Evolutionary conservation across 2,888 invertebrate genomes (phyloP), one percentile per base, ranked within the genome.

Genomic region (Acronicta leporina): DNA sequence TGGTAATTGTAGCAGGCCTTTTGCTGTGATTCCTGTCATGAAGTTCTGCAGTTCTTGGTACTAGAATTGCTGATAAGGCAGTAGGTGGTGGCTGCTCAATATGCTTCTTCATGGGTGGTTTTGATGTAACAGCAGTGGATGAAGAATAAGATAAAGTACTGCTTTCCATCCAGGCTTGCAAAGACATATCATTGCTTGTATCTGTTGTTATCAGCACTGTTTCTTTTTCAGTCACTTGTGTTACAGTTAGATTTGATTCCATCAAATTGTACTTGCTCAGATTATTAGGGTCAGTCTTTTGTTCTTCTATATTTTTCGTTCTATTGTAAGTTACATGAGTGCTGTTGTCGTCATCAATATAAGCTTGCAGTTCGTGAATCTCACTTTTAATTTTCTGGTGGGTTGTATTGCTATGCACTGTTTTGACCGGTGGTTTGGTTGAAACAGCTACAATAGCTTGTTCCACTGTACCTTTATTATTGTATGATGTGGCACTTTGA

Each of bases 51-150:
- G 82, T 86, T 14, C 95, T 96, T 35, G 96, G 96, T 48, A 95
- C 90, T 47, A 96, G 83, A 30, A 96, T 89, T 20, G 96, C 95
- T 25, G 96, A 96, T 16, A 96, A 85, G 20, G 96, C 95, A 79
- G 95, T 93, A 46, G 94, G 89, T 67, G 83, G 89, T 58, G 83
- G 88, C 67, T 76, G 85, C 40, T 91, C 90, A 66, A 89, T 82
- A 67, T 89, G 87, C 68, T 91, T 90, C 61, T 87, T 90, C 42
- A 84, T 86, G 57, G 85, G 83, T 63, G 88, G 85, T 65, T 88
- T 91, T 42, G 87, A 77, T 55, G 88, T 88, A 5, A 87, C 77
- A 51, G 82, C 67, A 61, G 83, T 79, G 20, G 86, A 82, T 60
- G 80, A 75, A 35, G 84, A 80, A 73, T 88, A 87, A 51, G 87